These are phyloP conservation scores for Corynorhinus townsendii DNA, from an alignment of 2,113 vertebrate genomes.

Conservation along the genomic window DNA sequence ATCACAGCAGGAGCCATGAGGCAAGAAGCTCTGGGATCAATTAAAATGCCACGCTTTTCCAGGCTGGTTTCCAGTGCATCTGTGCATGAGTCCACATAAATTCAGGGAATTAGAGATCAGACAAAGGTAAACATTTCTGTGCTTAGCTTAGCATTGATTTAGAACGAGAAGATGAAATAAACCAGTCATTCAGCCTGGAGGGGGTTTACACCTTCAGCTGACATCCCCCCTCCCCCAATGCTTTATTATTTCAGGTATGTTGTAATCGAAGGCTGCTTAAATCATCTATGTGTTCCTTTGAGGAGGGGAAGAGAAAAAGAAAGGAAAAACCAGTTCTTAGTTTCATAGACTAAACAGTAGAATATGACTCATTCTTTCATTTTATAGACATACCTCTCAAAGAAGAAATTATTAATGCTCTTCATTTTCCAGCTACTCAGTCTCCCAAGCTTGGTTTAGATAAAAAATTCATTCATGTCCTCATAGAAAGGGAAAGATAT, in stretches of 20 bases:
- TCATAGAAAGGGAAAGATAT: not conserved
- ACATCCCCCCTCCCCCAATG: conserved; percentile 47
- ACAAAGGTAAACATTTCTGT: conserved; percentile 84
- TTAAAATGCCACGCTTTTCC: conserved; percentile 88
- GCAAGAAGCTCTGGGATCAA: conserved; percentile 84
- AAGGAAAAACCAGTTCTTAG: conserved; percentile 47
- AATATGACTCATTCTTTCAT: conserved; percentile 60
- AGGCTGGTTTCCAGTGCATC: conserved; percentile 82
- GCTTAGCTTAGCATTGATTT: conserved; percentile 84
- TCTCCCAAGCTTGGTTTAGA: not conserved
- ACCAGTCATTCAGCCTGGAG: conserved; percentile 76
- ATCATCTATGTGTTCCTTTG: conserved; percentile 54
- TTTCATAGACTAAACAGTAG: conserved; percentile 65
- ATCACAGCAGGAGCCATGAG: conserved; percentile 77
- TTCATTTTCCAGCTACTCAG: conserved; percentile 31
- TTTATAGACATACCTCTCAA: conserved; percentile 48
- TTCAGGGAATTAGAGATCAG: conserved; percentile 85
- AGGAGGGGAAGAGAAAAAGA: conserved; percentile 46
- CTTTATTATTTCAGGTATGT: conserved; percentile 73
- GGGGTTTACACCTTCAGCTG: conserved; percentile 81
- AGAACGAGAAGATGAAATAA: conserved; percentile 81
- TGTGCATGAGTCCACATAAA: conserved; percentile 83
- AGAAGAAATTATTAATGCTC: conserved; percentile 46
- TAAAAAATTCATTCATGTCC: not conserved
- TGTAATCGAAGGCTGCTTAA: conserved; percentile 59